Conservation (phyloP, 2,888 invertebrate genomes). For the Stenoptilia bipunctidactyla region DNA sequence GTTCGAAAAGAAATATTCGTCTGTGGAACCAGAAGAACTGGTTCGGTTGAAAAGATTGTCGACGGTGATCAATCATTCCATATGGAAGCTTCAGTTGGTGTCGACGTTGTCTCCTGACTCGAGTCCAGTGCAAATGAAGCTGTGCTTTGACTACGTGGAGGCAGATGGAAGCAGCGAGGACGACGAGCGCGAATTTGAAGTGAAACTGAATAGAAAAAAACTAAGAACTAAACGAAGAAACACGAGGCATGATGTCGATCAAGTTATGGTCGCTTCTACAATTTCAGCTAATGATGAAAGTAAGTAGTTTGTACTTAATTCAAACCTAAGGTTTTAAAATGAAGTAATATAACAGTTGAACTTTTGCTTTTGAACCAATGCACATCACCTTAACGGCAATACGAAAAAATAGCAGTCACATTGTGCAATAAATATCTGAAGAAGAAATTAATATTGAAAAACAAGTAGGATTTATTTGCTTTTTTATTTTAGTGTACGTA, state of each 20-base stretch:
- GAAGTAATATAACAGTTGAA: too few species aligned
- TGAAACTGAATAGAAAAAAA: slow-evolving; percentile 43
- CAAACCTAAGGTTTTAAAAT: too few species aligned
- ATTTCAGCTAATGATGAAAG: slow-evolving; percentile 47
- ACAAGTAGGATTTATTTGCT: too few species aligned
- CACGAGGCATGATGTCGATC: slow-evolving; percentile 45
- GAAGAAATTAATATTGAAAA: too few species aligned
- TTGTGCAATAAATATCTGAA: too few species aligned
- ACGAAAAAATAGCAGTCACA: too few species aligned
- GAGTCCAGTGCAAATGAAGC: slow-evolving; percentile 46
- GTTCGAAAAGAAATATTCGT: slow-evolving; percentile 38
- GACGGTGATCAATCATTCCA: slow-evolving; percentile 74
- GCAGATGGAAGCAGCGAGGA: slow-evolving; percentile 60
- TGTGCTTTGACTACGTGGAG: slow-evolving; percentile 59
- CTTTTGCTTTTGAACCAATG: too few species aligned
- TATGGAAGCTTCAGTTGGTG: slow-evolving; percentile 81
- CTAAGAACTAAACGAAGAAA: slow-evolving; percentile 43
- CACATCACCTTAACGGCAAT: too few species aligned
- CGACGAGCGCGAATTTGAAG: slow-evolving; percentile 43
- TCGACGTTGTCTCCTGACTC: slow-evolving; percentile 63
- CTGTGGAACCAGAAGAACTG: slow-evolving; percentile 30
- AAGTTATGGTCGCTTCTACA: slow-evolving; percentile 45
- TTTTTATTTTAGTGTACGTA: slow-evolving; percentile 31
- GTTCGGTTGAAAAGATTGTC: slow-evolving; percentile 40
- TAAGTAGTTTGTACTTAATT: slow-evolving; percentile 27